phyloP scores from a whole-genome alignment of 1,140 invertebrate genomes.

The Chrysomallon squamiferum region DNA sequence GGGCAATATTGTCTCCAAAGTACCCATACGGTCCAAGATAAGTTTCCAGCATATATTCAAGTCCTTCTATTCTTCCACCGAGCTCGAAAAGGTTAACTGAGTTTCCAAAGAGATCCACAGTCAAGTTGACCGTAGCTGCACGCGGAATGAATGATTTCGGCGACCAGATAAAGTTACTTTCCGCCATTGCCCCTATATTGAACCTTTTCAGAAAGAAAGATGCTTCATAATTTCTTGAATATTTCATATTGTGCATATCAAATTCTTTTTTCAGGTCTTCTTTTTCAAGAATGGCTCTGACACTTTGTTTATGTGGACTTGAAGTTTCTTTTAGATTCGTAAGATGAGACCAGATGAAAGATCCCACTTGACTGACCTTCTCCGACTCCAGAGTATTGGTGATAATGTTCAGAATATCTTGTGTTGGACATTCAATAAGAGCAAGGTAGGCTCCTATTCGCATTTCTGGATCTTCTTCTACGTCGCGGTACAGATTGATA shows the following conservation, averaged over 20 bases:
- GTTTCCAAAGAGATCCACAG: constrained; percentile 84
- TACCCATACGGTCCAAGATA: constrained; percentile 70
- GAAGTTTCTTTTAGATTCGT: constrained; percentile 85
- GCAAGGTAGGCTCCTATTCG: constrained; percentile 87
- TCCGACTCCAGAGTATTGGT: constrained; percentile 75
- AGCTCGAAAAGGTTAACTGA: constrained; percentile 87
- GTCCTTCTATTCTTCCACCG: constrained; percentile 81
- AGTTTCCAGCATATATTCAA: constrained; percentile 83
- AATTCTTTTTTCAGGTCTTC: constrained; percentile 76
- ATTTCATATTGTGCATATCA: constrained; percentile 82
- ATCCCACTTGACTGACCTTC: constrained; percentile 80
- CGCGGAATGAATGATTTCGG: constrained; percentile 86
- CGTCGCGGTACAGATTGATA: constrained; percentile 74
- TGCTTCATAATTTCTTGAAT: constrained; percentile 82
- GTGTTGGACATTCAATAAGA: constrained; percentile 86
- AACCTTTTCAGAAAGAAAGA: constrained; percentile 50
- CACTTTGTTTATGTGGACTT: constrained; percentile 79
- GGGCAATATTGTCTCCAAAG: constrained; percentile 28
- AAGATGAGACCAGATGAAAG: constrained; percentile 92
- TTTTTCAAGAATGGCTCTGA: constrained; percentile 82
- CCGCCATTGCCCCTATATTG: constrained; percentile 50
- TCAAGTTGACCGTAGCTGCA: constrained; percentile 80
- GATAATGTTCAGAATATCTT: constrained; percentile 76
- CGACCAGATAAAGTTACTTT: constrained; percentile 78
- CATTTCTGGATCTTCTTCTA: constrained; percentile 79